These are phyloP conservation scores for Ceraclea dissimilis DNA, from an alignment of 2,888 invertebrate genomes.

Conservation along the genomic window DNA sequence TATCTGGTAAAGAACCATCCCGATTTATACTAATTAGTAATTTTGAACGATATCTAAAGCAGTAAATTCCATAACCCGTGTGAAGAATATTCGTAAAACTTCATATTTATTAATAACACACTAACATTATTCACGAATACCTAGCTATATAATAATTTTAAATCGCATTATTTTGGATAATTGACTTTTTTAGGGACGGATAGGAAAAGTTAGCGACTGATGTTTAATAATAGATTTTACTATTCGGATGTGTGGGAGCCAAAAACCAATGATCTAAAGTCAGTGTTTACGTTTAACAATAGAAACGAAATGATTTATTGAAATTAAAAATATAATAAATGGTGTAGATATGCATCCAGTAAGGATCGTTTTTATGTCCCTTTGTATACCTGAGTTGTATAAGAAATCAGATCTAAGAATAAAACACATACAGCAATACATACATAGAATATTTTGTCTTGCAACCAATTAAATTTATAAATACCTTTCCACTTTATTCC, in stretches of 20 bases:
- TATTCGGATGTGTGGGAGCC: constrained; percentile 21
- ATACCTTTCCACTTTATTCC: neutral
- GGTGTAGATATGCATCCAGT: constrained; percentile 23
- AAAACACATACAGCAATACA: constrained; percentile 6
- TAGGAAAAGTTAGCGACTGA: too few species aligned
- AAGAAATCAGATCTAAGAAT: constrained; percentile 3
- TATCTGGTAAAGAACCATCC: too few species aligned
- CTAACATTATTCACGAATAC: too few species aligned
- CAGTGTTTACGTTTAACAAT: constrained; percentile 22
- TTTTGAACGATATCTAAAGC: too few species aligned
- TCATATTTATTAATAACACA: too few species aligned
- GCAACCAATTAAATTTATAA: constrained; percentile 17
- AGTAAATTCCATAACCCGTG: too few species aligned
- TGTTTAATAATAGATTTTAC: neutral
- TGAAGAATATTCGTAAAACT: too few species aligned
- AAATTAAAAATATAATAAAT: constrained; percentile 27
- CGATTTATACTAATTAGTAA: too few species aligned
- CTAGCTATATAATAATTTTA: too few species aligned
- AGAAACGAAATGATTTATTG: constrained; percentile 25
- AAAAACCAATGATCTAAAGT: constrained; percentile 17
- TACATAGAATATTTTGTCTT: too few species aligned
- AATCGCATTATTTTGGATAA: constrained; percentile 26
- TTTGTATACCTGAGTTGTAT: constrained; percentile 23
- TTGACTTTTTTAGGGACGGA: constrained; percentile 22
- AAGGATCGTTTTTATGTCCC: constrained; percentile 25